Base-by-base conservation (phyloP, 2,888 invertebrate genomes). In the Drosophila prolongata region DNA sequence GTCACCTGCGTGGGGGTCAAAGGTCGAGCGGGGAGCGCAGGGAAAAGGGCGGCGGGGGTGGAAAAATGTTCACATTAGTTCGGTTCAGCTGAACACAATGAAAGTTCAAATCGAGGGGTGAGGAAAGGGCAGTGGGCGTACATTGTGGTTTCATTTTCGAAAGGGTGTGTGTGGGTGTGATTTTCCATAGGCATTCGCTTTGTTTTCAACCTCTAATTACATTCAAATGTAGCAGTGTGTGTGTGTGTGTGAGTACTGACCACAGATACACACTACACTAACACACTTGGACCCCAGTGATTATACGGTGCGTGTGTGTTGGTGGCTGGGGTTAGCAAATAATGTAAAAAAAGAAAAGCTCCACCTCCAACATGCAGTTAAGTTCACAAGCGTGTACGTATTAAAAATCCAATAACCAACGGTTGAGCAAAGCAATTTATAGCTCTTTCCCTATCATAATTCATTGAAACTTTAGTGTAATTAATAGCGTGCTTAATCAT, bases 1-100 rank as follows among this genome's bases (percentile, higher is more conserved):
- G 76, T 87, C 89, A 86, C 91, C 90, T 90, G 76, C 47, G 60
- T 44, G 58, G 40, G 50, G 55, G 61, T 35, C 46, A 47, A 46
- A 60, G 50, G 40, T 56, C 34, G 14, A 9, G n/a, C 24, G 16
- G 44, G 10, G 11, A 11, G 42, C 35, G 14, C 16, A 30, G 24
- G 40, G 37, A n/a, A 16, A 4, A 27, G 2, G 42, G 14, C 10
- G 47, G 42, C 6, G 30, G 24, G 35, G 30, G 49, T 10, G 16
- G 67, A 24, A 50, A 68, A 68, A 40, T 55, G 55, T 46, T 46
- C 47, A 69, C 61, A 69, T 69, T 72, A 61, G 72, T 72, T 60
- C 47, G 69, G 69, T 37, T 71, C 34, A 35, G 55, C 66, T 54
- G 34, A 64, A 67, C 68, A 47, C 68, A 66, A 47, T 40, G 34